Percentiles rank a stretch among this genome's conserved stretches.
phyloP scores from a whole-genome alignment of 2,113 vertebrate species.

The Semnornis frantzii region DNA sequence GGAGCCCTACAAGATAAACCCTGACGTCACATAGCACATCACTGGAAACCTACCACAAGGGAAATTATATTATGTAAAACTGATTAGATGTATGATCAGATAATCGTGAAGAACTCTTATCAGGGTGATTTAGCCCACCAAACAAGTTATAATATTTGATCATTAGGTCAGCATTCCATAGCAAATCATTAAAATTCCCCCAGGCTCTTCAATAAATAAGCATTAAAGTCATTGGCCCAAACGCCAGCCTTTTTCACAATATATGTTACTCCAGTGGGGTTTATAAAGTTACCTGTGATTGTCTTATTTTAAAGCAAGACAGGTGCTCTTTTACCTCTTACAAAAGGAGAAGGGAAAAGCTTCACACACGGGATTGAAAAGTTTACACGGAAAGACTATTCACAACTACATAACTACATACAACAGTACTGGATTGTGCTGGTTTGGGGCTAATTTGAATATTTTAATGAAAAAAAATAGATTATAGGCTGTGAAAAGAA shows the following conservation, averaged over 20 bases:
- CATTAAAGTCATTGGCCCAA: neutral
- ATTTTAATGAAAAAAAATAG: too few relatives aligned
- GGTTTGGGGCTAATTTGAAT: too few relatives aligned
- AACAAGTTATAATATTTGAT: neutral
- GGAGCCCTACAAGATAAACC: conserved; percentile 33
- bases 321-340: too few relatives aligned
- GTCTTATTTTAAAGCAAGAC: too few relatives aligned
- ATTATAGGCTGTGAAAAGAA: too few relatives aligned
- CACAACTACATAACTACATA: too few relatives aligned
- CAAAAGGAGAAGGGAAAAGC: too few relatives aligned
- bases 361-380: too few relatives aligned
- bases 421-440: too few relatives aligned
- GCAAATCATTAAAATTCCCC: neutral
- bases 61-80: neutral
- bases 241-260: neutral
- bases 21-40: neutral
- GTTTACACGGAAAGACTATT: too few relatives aligned
- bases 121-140: neutral
- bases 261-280: neutral
- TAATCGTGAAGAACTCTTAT: neutral
- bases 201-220: neutral
- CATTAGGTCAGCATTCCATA: neutral
- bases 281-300: neutral
- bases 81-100: neutral
- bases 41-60: neutral